These are phyloP conservation scores for Neelides folsomi DNA, from an alignment of 2,888 invertebrate genomes.

Conservation along the genomic window DNA sequence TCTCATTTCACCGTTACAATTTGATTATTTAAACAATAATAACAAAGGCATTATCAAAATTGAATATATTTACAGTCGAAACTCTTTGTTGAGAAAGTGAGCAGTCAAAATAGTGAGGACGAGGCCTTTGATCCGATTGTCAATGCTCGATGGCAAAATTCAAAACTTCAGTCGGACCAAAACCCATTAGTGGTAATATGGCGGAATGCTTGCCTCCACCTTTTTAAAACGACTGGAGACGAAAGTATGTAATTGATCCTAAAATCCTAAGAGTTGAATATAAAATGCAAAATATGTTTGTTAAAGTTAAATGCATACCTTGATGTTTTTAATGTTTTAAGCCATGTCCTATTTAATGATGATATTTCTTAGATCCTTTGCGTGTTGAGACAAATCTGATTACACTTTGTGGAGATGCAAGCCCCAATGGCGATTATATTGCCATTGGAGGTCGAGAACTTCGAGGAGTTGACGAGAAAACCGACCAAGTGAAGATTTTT, in stretches of 20 bases:
- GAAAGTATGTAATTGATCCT: slow-evolving; percentile 2
- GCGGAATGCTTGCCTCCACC: slow-evolving; percentile 9
- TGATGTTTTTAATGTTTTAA: no score
- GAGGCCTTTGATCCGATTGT: slow-evolving; percentile 23
- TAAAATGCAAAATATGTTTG: no score
- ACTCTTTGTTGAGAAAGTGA: slow-evolving; percentile 19
- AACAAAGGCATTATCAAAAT: no score
- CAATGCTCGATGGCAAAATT: slow-evolving; percentile 24
- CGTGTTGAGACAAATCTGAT: slow-evolving; percentile 13
- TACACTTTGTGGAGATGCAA: slow-evolving; percentile 25
- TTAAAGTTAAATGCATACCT: no score
- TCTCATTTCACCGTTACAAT: no score
- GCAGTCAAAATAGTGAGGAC: slow-evolving; percentile 17
- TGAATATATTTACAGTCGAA: slow-evolving; percentile 52
- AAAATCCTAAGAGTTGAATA: no score
- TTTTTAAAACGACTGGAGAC: slow-evolving; percentile 7
- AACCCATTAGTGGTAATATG: slow-evolving; percentile 24
- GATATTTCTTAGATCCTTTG: slow-evolving; percentile 13
- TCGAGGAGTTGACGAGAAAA: slow-evolving; percentile 3
- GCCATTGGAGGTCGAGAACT: slow-evolving; percentile 20
- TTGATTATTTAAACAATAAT: no score
- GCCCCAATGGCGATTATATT: slow-evolving; percentile 23
- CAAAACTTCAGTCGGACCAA: slow-evolving; percentile 10
- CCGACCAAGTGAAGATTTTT: slow-evolving; percentile 21
- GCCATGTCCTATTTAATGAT: no score